A percentile compares a stretch with the other conserved stretches of the same genome.
These are phyloP conservation scores for Ips nitidus DNA, from an alignment of 1,140 invertebrate species.

Conservation along the genomic window DNA sequence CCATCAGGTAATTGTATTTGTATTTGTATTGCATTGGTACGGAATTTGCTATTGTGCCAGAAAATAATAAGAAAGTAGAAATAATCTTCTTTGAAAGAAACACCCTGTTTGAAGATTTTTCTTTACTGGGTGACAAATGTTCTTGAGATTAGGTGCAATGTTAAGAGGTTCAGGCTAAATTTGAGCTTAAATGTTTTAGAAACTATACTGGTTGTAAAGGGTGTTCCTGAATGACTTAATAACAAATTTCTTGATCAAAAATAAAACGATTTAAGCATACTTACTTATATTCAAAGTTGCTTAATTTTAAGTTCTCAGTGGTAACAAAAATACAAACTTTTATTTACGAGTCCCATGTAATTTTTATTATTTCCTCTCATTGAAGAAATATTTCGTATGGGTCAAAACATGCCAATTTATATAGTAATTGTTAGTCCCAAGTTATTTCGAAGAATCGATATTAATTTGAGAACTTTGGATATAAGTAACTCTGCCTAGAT, in stretches of 20 bases:
- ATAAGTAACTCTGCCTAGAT: neutral
- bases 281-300: neutral
- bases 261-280: neutral
- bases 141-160: too few relatives aligned
- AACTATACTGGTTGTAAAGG: neutral
- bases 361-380: neutral
- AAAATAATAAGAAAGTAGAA: too few relatives aligned
- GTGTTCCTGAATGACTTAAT: neutral
- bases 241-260: neutral
- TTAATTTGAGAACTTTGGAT: neutral
- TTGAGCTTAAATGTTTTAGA: too few relatives aligned
- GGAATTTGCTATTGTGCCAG: too few relatives aligned
- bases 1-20: too few relatives aligned
- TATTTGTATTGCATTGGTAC: too few relatives aligned
- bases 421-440: neutral
- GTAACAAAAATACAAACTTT: neutral
- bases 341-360: neutral
- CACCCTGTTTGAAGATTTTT: too few relatives aligned
- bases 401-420: neutral
- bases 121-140: too few relatives aligned
- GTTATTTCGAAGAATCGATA: neutral
- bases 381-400: neutral
- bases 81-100: too few relatives aligned
- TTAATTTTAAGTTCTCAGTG: conserved; percentile 1
- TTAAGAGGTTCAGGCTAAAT: too few relatives aligned